A percentile compares a stretch with the other conserved stretches of the same genome.
Conservation (phyloP, 2,113 vertebrate genomes). For the Tringa solitaria region DNA sequence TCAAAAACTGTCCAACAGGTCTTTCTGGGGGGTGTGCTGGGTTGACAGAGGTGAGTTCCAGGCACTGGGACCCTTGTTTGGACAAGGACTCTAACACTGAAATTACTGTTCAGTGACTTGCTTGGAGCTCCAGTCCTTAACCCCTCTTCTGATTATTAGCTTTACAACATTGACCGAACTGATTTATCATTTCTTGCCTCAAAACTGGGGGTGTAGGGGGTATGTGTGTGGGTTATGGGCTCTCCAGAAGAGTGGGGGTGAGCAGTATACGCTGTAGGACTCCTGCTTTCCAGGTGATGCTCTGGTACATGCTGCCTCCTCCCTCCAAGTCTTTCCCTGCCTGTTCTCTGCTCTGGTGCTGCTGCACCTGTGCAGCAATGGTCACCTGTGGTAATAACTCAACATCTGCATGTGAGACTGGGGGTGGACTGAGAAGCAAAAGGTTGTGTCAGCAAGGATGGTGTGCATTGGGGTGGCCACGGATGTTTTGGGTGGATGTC, state of each 20-base stretch:
- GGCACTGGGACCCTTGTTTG: not conserved
- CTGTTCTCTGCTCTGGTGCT: not conserved
- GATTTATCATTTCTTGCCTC: not conserved
- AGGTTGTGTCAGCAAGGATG: not conserved
- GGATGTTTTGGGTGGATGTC: not conserved
- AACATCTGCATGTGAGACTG: accelerated
- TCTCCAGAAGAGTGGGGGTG: accelerated
- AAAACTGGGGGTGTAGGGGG: not conserved
- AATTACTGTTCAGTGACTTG: not conserved
- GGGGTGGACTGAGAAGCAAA: not conserved
- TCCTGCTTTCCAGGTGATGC: not conserved
- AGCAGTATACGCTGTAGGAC: not conserved
- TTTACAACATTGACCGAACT: not conserved
- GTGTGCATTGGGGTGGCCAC: not conserved
- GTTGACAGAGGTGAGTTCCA: not conserved
- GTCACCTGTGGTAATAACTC: not conserved
- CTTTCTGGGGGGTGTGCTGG: not conserved
- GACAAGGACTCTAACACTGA: not conserved
- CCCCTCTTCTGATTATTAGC: not conserved
- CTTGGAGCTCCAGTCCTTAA: not conserved
- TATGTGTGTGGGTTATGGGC: not conserved
- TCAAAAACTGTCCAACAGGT: not conserved
- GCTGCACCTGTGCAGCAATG: not conserved
- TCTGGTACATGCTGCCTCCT: not conserved
- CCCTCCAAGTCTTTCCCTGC: not conserved